Evolutionary conservation across 2,797 vertebrate genomes (phyloP).

Genomic region (Falco novaeseelandiae): DNA sequence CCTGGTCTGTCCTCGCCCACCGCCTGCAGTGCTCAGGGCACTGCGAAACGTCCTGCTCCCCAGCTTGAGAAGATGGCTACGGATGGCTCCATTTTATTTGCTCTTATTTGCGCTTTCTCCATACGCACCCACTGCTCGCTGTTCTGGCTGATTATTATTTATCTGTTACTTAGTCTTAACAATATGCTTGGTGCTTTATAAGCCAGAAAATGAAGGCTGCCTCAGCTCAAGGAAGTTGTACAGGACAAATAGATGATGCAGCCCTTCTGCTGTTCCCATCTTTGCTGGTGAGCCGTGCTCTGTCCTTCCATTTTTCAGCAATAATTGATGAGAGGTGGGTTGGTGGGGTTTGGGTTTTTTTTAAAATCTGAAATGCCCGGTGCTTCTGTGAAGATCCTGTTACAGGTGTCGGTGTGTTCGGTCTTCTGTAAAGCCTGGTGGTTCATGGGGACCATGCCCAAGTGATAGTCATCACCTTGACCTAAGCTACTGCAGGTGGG

Average conservation of each 20-base stretch:
- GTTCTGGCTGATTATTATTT: constrained; percentile 6
- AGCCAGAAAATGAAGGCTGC: not conserved
- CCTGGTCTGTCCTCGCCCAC: not conserved
- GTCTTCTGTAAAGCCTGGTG: not conserved
- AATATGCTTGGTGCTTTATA: not conserved
- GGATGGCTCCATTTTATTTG: not conserved
- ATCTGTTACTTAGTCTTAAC: not conserved
- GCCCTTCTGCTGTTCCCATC: not conserved
- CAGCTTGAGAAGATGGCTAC: not conserved
- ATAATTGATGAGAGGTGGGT: not conserved
- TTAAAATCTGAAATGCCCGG: not conserved
- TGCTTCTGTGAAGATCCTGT: not conserved
- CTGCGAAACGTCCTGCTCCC: not conserved
- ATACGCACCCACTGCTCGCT: not conserved
- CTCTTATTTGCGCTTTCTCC: not conserved
- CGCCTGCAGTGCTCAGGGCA: not conserved
- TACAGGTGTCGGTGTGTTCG: not conserved
- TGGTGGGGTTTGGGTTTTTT: no score
- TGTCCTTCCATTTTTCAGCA: not conserved
- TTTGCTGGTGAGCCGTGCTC: not conserved
- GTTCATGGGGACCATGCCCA: not conserved
- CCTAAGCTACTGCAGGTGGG: not conserved
- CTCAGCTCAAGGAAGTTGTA: not conserved
- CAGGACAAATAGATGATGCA: not conserved
- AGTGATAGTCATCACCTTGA: not conserved